phyloP scores from a whole-genome alignment of 92 coral and sea anemone genomes.

The Heteractis magnifica region DNA sequence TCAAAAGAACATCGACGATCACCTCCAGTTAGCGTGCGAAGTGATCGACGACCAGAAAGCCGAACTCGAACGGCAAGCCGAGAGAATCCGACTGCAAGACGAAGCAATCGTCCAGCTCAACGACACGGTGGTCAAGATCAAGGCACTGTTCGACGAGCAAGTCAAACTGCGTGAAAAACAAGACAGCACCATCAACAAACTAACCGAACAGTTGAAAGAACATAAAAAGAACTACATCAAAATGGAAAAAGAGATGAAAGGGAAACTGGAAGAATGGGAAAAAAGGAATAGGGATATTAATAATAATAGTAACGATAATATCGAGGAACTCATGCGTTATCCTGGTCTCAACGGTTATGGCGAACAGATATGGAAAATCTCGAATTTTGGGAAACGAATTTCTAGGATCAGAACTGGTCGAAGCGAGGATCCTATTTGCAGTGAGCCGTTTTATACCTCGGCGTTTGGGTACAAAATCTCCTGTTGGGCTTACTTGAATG shows the following conservation, averaged over 20 bases:
- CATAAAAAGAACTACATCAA: slow-evolving; percentile 72
- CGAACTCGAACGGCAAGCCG: slow-evolving; percentile 76
- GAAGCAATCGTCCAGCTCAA: slow-evolving; percentile 63
- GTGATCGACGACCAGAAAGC: slow-evolving; percentile 75
- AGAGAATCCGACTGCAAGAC: slow-evolving; percentile 70
- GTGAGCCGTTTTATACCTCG: slow-evolving; percentile 94
- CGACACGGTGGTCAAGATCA: slow-evolving; percentile 69
- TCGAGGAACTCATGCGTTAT: slow-evolving; percentile 47
- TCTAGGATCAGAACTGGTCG: slow-evolving; percentile 84
- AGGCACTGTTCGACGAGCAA: slow-evolving; percentile 69
- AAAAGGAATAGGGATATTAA: slow-evolving; percentile 18
- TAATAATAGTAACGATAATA: slow-evolving; percentile 6
- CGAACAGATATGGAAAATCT: slow-evolving; percentile 85
- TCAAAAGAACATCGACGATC: slow-evolving; percentile 58
- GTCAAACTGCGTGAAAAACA: slow-evolving; percentile 57
- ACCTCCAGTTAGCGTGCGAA: slow-evolving; percentile 76
- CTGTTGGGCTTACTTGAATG: slow-evolving; percentile 92
- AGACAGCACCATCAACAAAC: slow-evolving; percentile 65
- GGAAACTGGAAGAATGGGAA: slow-evolving; percentile 51
- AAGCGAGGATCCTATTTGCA: slow-evolving; percentile 85
- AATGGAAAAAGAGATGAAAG: slow-evolving; percentile 52
- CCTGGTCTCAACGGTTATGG: slow-evolving; percentile 84
- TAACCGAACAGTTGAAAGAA: slow-evolving; percentile 72
- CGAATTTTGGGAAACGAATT: slow-evolving; percentile 71
- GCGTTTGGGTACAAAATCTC: slow-evolving; percentile 91